Evolutionary conservation across 2,888 invertebrate genomes (phyloP).

Genomic region (Aporophyla lueneburgensis): DNA sequence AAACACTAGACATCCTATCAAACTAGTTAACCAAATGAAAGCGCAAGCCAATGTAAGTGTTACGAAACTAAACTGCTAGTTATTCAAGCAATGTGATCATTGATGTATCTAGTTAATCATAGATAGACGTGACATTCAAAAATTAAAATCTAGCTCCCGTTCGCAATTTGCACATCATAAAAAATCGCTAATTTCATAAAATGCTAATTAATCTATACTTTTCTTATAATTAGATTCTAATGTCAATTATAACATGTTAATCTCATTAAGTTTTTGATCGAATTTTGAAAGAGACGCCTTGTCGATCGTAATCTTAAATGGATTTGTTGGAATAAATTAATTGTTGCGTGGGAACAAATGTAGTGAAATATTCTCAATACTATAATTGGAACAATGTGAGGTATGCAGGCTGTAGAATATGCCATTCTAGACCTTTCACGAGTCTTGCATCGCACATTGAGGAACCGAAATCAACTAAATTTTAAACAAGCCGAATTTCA

Average conservation of each 20-base stretch:
- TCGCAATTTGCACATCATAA: neutral
- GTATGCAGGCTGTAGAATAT: neutral
- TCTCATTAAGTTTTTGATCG: neutral
- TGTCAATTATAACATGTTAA: constrained; percentile 36
- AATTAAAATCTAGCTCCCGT: neutral
- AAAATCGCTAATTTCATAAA: constrained; percentile 5
- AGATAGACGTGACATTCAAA: constrained; percentile 15
- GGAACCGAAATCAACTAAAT: neutral
- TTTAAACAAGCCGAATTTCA: neutral
- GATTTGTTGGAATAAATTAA: constrained; percentile 28
- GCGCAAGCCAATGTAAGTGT: constrained; percentile 16
- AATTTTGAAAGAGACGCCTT: constrained; percentile 31
- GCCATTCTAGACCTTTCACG: constrained; percentile 11
- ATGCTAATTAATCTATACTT: neutral
- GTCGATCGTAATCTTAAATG: constrained; percentile 2
- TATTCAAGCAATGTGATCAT: constrained; percentile 11
- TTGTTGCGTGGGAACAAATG: constrained; percentile 47
- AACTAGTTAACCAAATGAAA: constrained; percentile 27
- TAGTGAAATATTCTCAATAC: constrained; percentile 48
- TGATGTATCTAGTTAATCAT: neutral
- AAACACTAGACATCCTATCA: neutral
- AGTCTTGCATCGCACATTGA: neutral
- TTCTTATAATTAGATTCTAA: constrained; percentile 27
- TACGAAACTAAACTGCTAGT: constrained; percentile 1
- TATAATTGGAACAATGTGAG: constrained; percentile 33